phyloP scores from a whole-genome alignment of 2,797 vertebrate species.

The Oreonectes daqikongensis region DNA sequence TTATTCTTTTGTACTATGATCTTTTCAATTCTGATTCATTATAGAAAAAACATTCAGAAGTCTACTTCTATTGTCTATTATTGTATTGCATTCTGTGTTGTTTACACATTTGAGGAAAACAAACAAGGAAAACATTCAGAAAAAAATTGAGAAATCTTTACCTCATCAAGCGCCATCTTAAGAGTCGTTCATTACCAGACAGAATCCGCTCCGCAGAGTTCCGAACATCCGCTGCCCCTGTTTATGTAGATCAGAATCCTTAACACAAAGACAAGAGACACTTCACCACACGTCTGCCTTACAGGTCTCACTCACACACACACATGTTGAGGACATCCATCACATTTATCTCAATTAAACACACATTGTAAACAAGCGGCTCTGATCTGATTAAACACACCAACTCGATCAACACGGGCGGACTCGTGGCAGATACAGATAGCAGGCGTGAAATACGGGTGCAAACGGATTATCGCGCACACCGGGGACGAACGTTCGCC shows the following conservation, averaged over 20 bases:
- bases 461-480: constrained; percentile 47
- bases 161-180: not conserved
- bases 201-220: not conserved
- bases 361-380: constrained; percentile 48
- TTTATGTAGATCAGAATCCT: constrained; percentile 13
- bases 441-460: constrained; percentile 37
- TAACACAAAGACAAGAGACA: constrained; percentile 20
- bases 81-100: not conserved
- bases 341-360: constrained; percentile 58
- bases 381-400: constrained; percentile 38
- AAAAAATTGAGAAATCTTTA: no score
- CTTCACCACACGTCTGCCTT: constrained; percentile 2
- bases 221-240: not conserved
- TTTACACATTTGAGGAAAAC: not conserved
- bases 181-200: not conserved
- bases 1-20: not conserved
- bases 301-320: constrained; percentile 37
- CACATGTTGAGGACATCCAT: constrained; percentile 45
- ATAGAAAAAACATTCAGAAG: no score
- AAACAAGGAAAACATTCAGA: not conserved
- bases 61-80: not conserved
- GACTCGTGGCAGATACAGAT: constrained; percentile 35
- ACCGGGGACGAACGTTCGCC: constrained; percentile 24
- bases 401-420: constrained; percentile 38
- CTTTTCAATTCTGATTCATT: not conserved